These are phyloP conservation scores for Anarrhichthys ocellatus DNA, from an alignment of 2,113 vertebrate genomes.

Conservation along the genomic window DNA sequence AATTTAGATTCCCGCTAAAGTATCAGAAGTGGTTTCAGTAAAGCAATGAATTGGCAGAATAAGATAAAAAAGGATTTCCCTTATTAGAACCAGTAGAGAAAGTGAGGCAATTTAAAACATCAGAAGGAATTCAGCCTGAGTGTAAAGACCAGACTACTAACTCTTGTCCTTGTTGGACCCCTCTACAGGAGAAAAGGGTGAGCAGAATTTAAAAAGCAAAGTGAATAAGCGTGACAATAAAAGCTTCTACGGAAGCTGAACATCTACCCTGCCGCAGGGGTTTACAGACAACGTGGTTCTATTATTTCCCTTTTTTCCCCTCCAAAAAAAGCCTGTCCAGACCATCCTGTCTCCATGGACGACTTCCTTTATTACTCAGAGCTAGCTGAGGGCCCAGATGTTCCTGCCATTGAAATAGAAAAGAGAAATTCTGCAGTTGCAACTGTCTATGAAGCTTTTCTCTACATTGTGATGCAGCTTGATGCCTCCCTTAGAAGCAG, in stretches of 20 bases:
- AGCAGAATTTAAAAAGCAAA: conserved; percentile 58
- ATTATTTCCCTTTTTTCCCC: conserved; percentile 55
- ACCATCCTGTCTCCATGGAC: conserved; percentile 52
- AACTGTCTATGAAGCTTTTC: conserved; percentile 3
- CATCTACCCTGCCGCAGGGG: conserved; percentile 39
- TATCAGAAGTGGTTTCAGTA: not conserved
- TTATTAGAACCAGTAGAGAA: conserved; percentile 10
- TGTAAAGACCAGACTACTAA: conserved; percentile 32
- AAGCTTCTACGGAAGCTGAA: conserved; percentile 8
- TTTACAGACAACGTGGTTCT: conserved; percentile 60
- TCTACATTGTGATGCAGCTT: not conserved
- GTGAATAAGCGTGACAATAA: conserved; percentile 48
- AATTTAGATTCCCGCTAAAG: not conserved
- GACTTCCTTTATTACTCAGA: conserved; percentile 47
- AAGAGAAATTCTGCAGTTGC: conserved; percentile 1
- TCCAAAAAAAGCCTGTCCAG: conserved; percentile 33
- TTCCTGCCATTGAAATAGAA: conserved; percentile 22
- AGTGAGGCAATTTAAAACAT: conserved; percentile 20
- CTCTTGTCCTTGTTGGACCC: conserved; percentile 18
- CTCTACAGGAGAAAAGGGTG: conserved; percentile 21
- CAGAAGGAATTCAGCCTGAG: conserved; percentile 13
- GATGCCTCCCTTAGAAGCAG: not conserved
- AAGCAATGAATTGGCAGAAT: not conserved
- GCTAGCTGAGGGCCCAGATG: conserved; percentile 60
- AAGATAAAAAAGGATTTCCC: conserved; percentile 5